phyloP scores from a whole-genome alignment of 2,797 vertebrate species.

The Spinus olivaceus region DNA sequence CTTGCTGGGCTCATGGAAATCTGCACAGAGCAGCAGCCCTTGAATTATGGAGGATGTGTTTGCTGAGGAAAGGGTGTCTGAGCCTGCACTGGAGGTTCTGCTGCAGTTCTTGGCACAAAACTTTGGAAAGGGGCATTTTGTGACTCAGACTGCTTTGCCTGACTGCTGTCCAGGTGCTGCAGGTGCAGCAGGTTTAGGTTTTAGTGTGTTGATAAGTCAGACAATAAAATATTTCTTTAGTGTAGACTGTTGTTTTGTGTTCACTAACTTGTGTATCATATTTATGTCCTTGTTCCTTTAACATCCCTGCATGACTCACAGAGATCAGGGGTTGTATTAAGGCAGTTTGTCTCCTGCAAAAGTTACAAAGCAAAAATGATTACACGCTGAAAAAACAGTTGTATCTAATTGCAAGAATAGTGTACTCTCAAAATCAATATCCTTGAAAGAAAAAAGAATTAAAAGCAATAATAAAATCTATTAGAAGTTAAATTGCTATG shows the following conservation, averaged over 20 bases:
- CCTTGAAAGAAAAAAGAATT: slow-evolving; percentile 43
- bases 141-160: not conserved
- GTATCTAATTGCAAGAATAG: slow-evolving; percentile 41
- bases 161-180: not conserved
- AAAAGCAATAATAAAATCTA: slow-evolving; percentile 52
- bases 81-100: not conserved
- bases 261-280: not conserved
- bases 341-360: slow-evolving; percentile 35
- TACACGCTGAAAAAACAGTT: slow-evolving; percentile 19
- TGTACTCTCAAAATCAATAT: slow-evolving; percentile 52
- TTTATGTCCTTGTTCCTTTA: slow-evolving; percentile 40
- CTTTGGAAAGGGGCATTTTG: not conserved
- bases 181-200: not conserved
- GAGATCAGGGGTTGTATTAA: slow-evolving; percentile 32
- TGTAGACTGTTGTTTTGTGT: not conserved
- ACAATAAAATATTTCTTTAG: not conserved
- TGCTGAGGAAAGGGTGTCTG: not conserved
- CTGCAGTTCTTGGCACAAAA: not conserved
- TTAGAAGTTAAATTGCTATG: slow-evolving; percentile 49
- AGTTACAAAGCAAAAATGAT: slow-evolving; percentile 46
- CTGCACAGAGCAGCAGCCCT: not conserved
- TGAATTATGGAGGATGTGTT: not conserved
- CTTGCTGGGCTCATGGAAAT: not conserved
- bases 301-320: not conserved
- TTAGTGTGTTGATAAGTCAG: not conserved